phyloP scores from a whole-genome alignment of 2,888 invertebrate species.

The Ischnura elegans region DNA sequence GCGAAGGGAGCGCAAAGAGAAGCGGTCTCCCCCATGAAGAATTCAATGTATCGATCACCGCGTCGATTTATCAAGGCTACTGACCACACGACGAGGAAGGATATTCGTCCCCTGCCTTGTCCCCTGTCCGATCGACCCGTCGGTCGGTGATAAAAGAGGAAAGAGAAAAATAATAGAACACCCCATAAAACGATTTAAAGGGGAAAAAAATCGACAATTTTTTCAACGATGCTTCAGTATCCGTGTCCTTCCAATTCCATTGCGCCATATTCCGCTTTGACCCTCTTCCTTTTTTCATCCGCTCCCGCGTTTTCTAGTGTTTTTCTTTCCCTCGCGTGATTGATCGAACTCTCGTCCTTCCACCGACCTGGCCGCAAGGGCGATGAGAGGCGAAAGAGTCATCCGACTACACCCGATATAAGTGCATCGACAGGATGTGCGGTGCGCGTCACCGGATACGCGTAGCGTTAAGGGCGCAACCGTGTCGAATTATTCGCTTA shows the following conservation, averaged over 20 bases:
- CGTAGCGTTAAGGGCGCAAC: no score
- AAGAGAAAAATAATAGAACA: no score
- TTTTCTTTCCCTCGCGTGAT: no score
- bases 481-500: no score
- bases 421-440: no score
- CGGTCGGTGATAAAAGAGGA: not conserved
- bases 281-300: not conserved
- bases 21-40: slow-evolving; percentile 35
- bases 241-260: not conserved
- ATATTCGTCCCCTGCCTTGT: not conserved
- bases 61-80: slow-evolving; percentile 27
- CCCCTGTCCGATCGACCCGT: not conserved
- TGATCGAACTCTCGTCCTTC: no score
- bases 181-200: not conserved
- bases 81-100: not conserved
- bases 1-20: not conserved
- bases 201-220: not conserved
- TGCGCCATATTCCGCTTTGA: not conserved
- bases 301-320: not conserved
- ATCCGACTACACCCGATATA: no score
- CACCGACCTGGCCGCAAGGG: no score
- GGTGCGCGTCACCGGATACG: no score
- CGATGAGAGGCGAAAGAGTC: no score
- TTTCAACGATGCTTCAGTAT: not conserved
- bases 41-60: slow-evolving; percentile 41